Evolutionary conservation across 2,113 vertebrate genomes (phyloP).

Genomic region (Festucalex cinctus): DNA sequence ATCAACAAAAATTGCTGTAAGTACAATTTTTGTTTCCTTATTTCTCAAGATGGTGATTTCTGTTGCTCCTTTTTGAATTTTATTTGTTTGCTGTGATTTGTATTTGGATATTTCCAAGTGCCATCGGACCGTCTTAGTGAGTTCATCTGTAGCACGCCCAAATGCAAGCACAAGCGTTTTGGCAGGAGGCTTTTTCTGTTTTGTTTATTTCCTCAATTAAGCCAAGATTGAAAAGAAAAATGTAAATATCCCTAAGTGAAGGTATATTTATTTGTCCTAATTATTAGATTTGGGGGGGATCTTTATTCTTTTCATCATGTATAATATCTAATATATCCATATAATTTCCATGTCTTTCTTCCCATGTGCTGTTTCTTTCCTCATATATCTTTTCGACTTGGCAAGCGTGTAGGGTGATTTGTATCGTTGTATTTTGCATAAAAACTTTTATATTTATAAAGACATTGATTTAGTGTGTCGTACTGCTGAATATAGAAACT

Average conservation of each 20-base stretch:
- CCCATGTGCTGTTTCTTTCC: conserved; percentile 69
- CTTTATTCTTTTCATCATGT: conserved; percentile 66
- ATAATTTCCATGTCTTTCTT: conserved; percentile 63
- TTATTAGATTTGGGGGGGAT: conserved; percentile 59
- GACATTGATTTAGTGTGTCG: conserved; percentile 77
- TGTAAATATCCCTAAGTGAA: conserved; percentile 71
- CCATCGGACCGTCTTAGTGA: conserved; percentile 76
- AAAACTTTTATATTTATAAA: conserved; percentile 82
- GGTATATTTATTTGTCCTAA: conserved; percentile 76
- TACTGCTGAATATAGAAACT: conserved; percentile 76
- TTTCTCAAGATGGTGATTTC: conserved; percentile 35
- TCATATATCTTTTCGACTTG: conserved; percentile 72
- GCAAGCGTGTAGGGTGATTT: conserved; percentile 77
- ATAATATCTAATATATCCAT: conserved; percentile 75
- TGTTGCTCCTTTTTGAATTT: conserved; percentile 58
- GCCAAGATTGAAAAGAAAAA: conserved; percentile 54
- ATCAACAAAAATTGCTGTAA: conserved; percentile 37
- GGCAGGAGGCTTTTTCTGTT: conserved; percentile 51
- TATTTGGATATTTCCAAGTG: conserved; percentile 72
- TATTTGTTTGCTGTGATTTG: conserved; percentile 59
- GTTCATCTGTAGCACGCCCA: conserved; percentile 76
- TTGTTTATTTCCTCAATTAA: conserved; percentile 24
- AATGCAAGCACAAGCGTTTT: conserved; percentile 77
- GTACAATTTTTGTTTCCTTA: conserved; percentile 46
- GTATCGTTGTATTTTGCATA: conserved; percentile 80